Conservation (phyloP, 2,888 invertebrate species). For the Nebria salina region DNA sequence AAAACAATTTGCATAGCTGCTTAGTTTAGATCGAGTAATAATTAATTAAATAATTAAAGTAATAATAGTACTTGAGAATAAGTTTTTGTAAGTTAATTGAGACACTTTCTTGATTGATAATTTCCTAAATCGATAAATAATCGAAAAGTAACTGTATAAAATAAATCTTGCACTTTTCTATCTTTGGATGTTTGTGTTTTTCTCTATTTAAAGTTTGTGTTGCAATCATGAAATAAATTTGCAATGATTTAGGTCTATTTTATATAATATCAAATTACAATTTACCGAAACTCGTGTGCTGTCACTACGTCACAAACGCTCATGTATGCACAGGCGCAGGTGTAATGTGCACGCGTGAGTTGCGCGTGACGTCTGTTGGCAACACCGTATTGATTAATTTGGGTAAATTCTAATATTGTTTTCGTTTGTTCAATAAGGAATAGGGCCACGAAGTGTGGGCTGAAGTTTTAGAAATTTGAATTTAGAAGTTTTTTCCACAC, state of each 20-base stretch:
- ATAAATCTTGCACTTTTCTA: conserved; percentile 1
- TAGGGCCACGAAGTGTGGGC: conserved; percentile 86
- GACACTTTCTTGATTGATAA: not conserved
- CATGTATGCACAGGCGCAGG: not conserved
- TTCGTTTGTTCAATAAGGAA: conserved; percentile 85
- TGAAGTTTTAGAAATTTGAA: conserved; percentile 67
- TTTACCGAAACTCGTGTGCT: not conserved
- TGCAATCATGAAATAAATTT: not conserved
- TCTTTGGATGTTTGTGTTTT: conserved; percentile 1
- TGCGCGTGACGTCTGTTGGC: not conserved
- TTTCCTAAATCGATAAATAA: not conserved
- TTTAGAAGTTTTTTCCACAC: conserved; percentile 45
- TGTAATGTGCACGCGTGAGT: not conserved
- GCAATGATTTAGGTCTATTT: not conserved
- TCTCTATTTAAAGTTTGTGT: not conserved
- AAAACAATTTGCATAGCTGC: too few relatives aligned
- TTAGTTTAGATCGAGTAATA: not conserved
- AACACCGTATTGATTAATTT: not conserved
- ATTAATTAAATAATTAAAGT: too few relatives aligned
- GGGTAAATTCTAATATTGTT: conserved; percentile 70
- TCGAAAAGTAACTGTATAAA: not conserved
- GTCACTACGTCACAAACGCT: too few relatives aligned
- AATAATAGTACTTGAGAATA: too few relatives aligned
- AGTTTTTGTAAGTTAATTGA: not conserved
- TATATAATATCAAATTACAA: not conserved